Percentiles rank a stretch among this genome's conserved stretches.
Conservation (phyloP, 2,113 vertebrate genomes). For the Anarhynchus alexandrinus region DNA sequence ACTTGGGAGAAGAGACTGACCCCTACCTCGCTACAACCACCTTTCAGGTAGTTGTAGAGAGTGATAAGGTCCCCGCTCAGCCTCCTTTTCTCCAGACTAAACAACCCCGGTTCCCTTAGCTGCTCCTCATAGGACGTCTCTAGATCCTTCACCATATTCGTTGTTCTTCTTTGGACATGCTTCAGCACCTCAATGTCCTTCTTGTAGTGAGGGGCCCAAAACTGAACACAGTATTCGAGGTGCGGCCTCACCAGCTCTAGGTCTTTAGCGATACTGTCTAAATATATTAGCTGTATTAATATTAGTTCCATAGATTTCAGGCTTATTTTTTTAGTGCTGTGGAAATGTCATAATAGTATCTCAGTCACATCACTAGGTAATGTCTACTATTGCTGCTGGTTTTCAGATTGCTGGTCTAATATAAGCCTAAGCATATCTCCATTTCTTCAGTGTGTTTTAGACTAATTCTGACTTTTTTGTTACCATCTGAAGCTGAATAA, state of each 20-base stretch:
- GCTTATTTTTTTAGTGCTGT: background rate
- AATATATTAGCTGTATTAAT: background rate
- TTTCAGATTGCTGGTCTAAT: background rate
- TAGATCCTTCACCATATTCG: rapidly evolving
- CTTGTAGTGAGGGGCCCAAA: background rate
- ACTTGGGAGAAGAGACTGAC: background rate
- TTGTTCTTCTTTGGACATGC: rapidly evolving
- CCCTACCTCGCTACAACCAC: rapidly evolving
- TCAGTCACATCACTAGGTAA: background rate
- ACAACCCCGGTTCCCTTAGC: background rate
- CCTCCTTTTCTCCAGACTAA: background rate
- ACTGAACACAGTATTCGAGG: background rate
- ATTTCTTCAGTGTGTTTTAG: background rate
- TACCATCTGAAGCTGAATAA: background rate
- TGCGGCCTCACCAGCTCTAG: background rate
- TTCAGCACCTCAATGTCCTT: background rate
- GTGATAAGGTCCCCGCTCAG: rapidly evolving
- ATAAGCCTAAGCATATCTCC: background rate
- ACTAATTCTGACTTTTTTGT: background rate
- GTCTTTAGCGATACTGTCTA: background rate
- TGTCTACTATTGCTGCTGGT: background rate
- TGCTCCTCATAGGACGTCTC: background rate
- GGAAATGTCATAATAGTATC: background rate
- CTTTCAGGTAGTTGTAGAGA: background rate
- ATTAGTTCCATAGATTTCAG: background rate